A percentile compares a stretch with the other conserved stretches of the same genome.
Conservation (phyloP, 1,140 invertebrate genomes). For the Schlechtendalia chinensis region DNA sequence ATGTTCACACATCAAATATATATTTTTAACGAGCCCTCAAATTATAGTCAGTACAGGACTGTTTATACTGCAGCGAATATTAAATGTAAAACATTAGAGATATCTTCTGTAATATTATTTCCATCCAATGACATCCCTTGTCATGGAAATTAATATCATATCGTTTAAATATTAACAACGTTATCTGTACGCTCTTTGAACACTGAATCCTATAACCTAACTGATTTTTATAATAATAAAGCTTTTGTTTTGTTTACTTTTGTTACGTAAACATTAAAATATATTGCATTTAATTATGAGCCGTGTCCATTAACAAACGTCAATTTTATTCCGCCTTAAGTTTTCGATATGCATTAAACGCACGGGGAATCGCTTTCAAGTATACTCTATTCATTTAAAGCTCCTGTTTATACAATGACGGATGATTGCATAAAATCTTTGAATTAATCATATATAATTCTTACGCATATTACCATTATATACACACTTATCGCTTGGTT, state of each 20-base stretch:
- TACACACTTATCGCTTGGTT: background rate
- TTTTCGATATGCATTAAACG: background rate
- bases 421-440: background rate
- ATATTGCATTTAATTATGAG: constrained; percentile 8
- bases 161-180: background rate
- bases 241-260: background rate
- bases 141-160: background rate
- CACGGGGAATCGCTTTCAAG: background rate
- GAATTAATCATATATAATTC: background rate
- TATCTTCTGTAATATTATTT: too few species aligned
- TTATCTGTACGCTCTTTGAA: background rate
- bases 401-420: too few species aligned
- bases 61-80: too few species aligned
- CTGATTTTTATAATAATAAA: background rate
- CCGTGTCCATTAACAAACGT: background rate
- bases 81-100: too few species aligned
- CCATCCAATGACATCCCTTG: too few species aligned
- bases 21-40: too few species aligned
- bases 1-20: too few species aligned
- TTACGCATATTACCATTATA: background rate
- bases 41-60: too few species aligned
- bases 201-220: background rate
- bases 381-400: background rate
- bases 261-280: background rate
- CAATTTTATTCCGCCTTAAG: background rate